Base-by-base conservation (phyloP, 1,140 invertebrate species). In the Wiebesia pumilae region DNA sequence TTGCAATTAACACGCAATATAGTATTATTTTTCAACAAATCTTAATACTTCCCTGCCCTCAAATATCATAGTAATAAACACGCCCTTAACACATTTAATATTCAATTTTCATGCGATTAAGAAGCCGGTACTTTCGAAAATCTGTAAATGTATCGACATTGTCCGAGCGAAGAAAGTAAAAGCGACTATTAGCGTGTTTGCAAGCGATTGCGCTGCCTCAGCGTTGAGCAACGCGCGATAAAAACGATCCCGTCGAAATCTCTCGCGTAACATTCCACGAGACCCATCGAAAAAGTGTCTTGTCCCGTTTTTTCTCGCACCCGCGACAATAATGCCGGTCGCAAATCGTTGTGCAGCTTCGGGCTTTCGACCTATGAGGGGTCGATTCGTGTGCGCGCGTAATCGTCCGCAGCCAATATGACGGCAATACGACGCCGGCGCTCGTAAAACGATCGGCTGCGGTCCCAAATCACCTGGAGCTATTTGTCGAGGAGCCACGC, bases 111-210 rank as follows among this genome's bases (percentile, higher is more conserved):
- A n/a, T n/a, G 24, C 21, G n/a, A 43, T 43, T 43, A 24, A 75
- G 0, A n/a, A n/a, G 71, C 71, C 21, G 12, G 27, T 7, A 75
- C 71, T 75, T 75, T 75, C 71, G 12, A 43, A 75, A 43, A 75
- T 43, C 40, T 43, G 24, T 24, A 75, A 43, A 38, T 7, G 9
- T 4, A 43, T 75, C 71, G 40, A 27, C 40, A 75, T 40, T 75
- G 40, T 75, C 38, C 71, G 14, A n/a, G 2, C 24, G n/a, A 75
- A 43, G 40, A 75, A 75, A 75, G 71, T 75, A 75, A 43, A 75
- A 38, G 38, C 71, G 40, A 24, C 38, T 38, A 43, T 75, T 75
- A 40, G n/a, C 3, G 43, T 75, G 43, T 75, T 75, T 75, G 71
- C 40, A 75, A 43, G 38, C 38, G 38, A 75, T 75, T 21, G 71